Base-by-base conservation (phyloP, 1,140 invertebrate genomes). In the Panonychus citri region DNA sequence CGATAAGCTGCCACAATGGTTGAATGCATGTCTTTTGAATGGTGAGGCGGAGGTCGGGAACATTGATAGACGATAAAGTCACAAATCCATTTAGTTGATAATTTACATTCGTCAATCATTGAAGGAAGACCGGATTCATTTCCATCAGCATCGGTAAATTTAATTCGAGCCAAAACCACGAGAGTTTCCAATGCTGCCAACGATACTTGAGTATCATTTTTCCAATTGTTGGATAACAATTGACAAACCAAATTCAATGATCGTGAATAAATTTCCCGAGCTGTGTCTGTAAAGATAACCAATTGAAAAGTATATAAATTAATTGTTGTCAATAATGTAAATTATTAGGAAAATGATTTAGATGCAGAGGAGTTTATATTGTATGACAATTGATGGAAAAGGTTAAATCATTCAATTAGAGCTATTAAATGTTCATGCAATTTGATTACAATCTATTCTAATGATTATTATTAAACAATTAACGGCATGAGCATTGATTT, bases 61-160 rank as follows among this genome's bases (percentile, higher is more conserved):
- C 94, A 95, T 71, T 97, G 93, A 68, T 82, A 83, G 27, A 84
- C 80, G 63, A 98, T 95, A 68, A 95, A 96, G 73, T 97, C 88
- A 71, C 89, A 91, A 54, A 97, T 78, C 89, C 91, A 91, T 67
- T 93, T 89, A 4, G 97, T 85, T n/a, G 87, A 84, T 64, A 88
- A 74, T 72, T 85, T 84, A 67, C 85, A 85, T 69, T 88, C 85
- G 60, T 61, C 25, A 26, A 42, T 50, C 7, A 51, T 42, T 15
- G 46, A 37, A 13, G 27, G 21, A 39, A 56, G 27, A 30, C 50
- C 13, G 5, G 24, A 15, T 54, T 50, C 27, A 43, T 49, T 28
- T 25, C 69, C 70, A 86, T 83, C 83, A 72, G 84, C 82, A 68
- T 85, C 82, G 40, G 78, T 77, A 57, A 88, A 83, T 55, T 83